Evolutionary conservation across 1,140 invertebrate genomes (phyloP).

Genomic region (Riptortus pedestris): DNA sequence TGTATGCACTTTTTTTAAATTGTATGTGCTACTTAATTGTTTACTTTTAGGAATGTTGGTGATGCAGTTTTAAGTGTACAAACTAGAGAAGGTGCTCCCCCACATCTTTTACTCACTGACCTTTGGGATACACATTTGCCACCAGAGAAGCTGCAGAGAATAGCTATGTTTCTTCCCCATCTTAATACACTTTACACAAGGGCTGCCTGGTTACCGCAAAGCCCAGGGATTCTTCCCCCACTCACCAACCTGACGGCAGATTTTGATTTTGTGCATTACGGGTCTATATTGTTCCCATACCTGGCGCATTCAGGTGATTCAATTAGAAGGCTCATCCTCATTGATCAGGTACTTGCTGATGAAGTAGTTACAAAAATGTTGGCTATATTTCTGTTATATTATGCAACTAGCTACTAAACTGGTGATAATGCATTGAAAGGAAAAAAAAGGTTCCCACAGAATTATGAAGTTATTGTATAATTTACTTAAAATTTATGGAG

Average conservation of each 20-base stretch:
- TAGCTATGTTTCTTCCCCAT: conserved; percentile 26
- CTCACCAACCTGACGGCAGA: conserved; percentile 30
- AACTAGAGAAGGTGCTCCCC: conserved; percentile 2
- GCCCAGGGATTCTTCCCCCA: conserved; percentile 17
- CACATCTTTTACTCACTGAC: conserved; percentile 29
- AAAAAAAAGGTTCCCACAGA: too few species aligned
- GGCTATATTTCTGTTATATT: background rate
- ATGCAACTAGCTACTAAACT: background rate
- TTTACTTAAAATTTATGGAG: too few species aligned
- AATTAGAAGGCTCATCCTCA: conserved; percentile 24
- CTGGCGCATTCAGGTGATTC: conserved; percentile 23
- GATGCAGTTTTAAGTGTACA: conserved; percentile 31
- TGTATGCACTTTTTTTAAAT: too few species aligned
- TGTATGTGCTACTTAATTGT: background rate
- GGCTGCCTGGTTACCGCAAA: conserved; percentile 24
- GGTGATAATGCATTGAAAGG: background rate
- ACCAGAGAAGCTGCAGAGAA: conserved; percentile 25
- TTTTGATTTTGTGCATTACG: conserved; percentile 30
- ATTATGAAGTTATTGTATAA: too few species aligned
- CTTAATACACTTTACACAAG: conserved; percentile 31
- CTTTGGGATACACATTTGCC: conserved; percentile 33
- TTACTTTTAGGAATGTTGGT: conserved; percentile 32
- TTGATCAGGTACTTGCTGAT: conserved; percentile 30
- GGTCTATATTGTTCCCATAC: conserved; percentile 20
- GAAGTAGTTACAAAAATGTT: too few species aligned